phyloP scores from a whole-genome alignment of 92 coral and sea anemone species.

The Heteractis magnifica region DNA sequence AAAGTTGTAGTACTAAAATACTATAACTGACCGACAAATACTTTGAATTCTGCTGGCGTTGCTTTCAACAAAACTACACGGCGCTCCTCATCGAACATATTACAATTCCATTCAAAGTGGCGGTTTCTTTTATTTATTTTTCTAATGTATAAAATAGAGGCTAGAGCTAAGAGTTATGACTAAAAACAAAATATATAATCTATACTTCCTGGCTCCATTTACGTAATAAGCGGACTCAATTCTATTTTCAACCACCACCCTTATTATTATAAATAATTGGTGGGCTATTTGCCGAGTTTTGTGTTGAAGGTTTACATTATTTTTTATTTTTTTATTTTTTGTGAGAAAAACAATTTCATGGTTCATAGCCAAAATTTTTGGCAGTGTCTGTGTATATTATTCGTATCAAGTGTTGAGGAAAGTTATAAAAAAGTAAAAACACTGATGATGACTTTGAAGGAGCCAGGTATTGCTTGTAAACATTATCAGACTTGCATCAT shows the following conservation, averaged over 20 bases:
- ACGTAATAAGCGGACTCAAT: neutral
- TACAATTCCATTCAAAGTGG: too few species aligned
- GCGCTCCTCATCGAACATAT: too few species aligned
- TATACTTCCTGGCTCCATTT: neutral
- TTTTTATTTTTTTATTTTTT: neutral
- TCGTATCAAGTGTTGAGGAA: neutral
- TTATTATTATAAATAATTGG: neutral
- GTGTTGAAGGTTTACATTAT: too few species aligned
- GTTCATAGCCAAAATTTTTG: neutral
- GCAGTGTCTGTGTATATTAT: neutral
- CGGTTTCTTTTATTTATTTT: neutral
- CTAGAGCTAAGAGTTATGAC: neutral
- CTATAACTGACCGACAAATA: too few species aligned
- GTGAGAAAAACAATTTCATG: neutral
- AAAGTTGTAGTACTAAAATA: too few species aligned
- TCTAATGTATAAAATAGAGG: neutral
- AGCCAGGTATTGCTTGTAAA: neutral
- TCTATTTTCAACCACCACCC: neutral
- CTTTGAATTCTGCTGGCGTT: too few species aligned
- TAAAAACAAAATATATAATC: neutral
- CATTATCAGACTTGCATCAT: neutral
- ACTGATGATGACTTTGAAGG: neutral
- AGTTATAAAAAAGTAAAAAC: neutral
- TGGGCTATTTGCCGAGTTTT: neutral
- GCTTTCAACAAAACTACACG: too few species aligned